phyloP scores from a whole-genome alignment of 2,113 vertebrate species.

The Poeciliopsis retropinna region DNA sequence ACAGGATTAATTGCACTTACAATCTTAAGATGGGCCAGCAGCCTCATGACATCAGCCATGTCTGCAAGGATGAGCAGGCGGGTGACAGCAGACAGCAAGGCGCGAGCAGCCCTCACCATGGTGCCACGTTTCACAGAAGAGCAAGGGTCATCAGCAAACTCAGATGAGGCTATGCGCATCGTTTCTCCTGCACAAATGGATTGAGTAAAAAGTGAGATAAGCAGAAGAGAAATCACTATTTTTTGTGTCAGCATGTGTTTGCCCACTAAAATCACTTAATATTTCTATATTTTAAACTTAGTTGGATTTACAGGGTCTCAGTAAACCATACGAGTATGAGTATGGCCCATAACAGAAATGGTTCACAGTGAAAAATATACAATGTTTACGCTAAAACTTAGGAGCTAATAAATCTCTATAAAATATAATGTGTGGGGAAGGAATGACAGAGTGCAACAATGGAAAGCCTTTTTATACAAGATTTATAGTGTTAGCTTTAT shows the following conservation, averaged over 20 bases:
- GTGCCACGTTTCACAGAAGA: slow-evolving; percentile 97
- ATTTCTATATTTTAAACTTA: background rate
- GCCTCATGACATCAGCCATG: slow-evolving; percentile 99
- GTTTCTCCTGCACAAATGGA: slow-evolving; percentile 85
- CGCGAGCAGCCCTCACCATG: slow-evolving; percentile 95
- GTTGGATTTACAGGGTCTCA: background rate
- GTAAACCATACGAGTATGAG: background rate
- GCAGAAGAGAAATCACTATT: background rate
- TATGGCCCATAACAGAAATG: too few relatives aligned
- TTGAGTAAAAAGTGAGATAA: background rate
- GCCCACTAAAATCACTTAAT: background rate
- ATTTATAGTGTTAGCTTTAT: background rate
- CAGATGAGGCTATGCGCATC: slow-evolving; percentile 93
- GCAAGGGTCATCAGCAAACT: slow-evolving; percentile 96
- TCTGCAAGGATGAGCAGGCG: slow-evolving; percentile 97
- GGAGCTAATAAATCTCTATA: background rate
- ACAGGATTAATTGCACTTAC: slow-evolving; percentile 72
- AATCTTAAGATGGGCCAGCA: slow-evolving; percentile 95
- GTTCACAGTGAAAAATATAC: background rate
- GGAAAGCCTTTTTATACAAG: background rate
- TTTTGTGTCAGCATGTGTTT: background rate
- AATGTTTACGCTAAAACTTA: background rate
- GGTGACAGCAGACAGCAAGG: slow-evolving; percentile 94
- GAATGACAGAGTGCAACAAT: background rate
- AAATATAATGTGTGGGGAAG: background rate